Base-by-base conservation (phyloP, 2,797 vertebrate genomes). In the Halcyon smyrnensis region DNA sequence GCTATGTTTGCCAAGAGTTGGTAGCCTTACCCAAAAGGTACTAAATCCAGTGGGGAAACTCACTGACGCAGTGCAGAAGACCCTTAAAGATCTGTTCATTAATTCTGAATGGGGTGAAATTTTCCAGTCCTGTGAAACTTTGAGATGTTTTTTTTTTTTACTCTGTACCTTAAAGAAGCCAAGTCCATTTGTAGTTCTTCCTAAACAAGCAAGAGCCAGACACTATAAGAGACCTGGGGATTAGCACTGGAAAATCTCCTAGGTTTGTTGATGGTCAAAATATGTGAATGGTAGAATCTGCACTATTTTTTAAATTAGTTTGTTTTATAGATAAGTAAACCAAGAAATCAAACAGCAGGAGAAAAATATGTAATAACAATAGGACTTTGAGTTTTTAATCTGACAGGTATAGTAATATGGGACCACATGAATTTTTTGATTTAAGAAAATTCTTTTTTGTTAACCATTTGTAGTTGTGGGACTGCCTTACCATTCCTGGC, bases 221-320 rank as follows among this genome's bases (percentile, higher is more conserved):
- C 73, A 20, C 20, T 4, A 0, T 15, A 32, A 36, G 16, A 73
- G 32, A 36, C 1, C 2, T 36, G 32, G 16, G 36, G 46, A 53
- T 84, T 80, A 71, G 21, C 6, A 7, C 6, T 70, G 48, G n/a
- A 77, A 83, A 82, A 68, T 59, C 15, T 90, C 17, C 11, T 80
- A 23, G 17, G 32, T 84, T 82, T 84, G 28, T 79, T 0, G 0
- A 25, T 0, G 0, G 53, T 76, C 41, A 74, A 36, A 94, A 34
- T 59, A 27, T 12, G 6, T 68, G 57, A 84, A 59, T 80, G 10
- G 3, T 50, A 69, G 15, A 46, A 60, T 53, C 39, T 20, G 10
- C 27, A 27, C 10, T 56, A 0, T 11, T 85, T 77, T 73, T 85
- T 0, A 15, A 53, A 19, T 53, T 78, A 32, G 2, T 67, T 87